Base-by-base conservation (phyloP, 2,888 invertebrate species). In the Drosophila limbata region DNA sequence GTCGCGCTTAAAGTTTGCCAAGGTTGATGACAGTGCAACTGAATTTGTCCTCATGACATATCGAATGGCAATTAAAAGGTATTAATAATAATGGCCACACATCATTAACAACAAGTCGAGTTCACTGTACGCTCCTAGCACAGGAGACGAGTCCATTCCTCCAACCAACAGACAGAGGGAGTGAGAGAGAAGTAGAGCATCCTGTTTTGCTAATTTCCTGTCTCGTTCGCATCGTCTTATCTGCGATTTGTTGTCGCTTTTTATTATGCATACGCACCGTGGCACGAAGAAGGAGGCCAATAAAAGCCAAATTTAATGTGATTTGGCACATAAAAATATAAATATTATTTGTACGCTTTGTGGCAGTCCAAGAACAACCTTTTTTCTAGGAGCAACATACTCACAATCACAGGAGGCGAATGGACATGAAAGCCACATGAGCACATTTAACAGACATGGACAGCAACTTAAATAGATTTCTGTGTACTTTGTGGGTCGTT, bases 231-330 rank as follows among this genome's bases (percentile, higher is more conserved):
- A 69, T 77, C 25, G 81, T 73, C 86, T 77, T 73, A 77, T 86
- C 77, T 79, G 11, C 76, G 73, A 61, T 57, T 63, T 77, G 64
- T 77, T 81, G 74, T 81, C 78, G 82, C 75, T 69, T 81, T 80
- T 81, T 87, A 86, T 84, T 86, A 87, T 82, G 87, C 87, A 86
- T 81, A 84, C 75, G 77, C 77, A 79, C 57, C 72, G 76, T 75
- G 69, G 33, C 39, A 56, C 62, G 48, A 17, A 37, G 47, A 17
- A 28, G 47, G 13, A 31, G 57, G 37, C 84, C 69, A 82, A 79
- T 84, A 84, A 84, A 79, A 66, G 72, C 73, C 39, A 73, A 81
- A 76, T 84, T 86, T 86, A 81, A 84, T 84, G 69, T 78, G 81
- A 86, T 77, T 81, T 81, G 74, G 61, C 86, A 84, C 67, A 86